These are phyloP conservation scores for Trachemys scripta DNA, from an alignment of 2,113 vertebrate genomes.

Conservation along the genomic window DNA sequence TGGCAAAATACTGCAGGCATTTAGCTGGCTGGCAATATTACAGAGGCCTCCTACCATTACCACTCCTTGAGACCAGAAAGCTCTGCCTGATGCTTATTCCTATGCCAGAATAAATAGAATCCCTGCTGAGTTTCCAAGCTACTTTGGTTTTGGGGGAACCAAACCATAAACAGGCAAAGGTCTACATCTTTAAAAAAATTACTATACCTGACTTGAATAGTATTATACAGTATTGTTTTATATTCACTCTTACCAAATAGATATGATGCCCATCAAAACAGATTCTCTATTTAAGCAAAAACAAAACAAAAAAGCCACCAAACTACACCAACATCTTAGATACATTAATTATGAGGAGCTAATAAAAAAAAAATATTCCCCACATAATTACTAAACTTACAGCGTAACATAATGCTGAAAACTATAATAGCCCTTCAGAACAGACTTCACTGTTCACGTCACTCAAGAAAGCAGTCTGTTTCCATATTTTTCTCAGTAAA, in stretches of 20 bases:
- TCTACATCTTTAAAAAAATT: conserved; percentile 9
- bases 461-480: not conserved
- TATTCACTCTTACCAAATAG: not conserved
- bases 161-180: conserved; percentile 61
- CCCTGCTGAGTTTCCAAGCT: conserved; percentile 57
- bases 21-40: conserved; percentile 73
- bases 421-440: not conserved
- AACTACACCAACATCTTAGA: not conserved
- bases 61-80: conserved; percentile 45
- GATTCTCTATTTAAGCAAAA: not conserved
- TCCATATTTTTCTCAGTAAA: not conserved
- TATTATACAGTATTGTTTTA: not conserved
- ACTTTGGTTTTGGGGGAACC: conserved; percentile 55
- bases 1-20: conserved; percentile 72
- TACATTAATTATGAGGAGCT: not conserved
- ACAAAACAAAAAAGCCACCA: not conserved
- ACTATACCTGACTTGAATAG: not conserved
- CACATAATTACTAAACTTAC: not conserved
- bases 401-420: not conserved
- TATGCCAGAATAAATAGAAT: conserved; percentile 74
- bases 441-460: not conserved
- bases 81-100: conserved; percentile 63
- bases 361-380: not conserved
- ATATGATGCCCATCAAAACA: not conserved
- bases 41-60: conserved; percentile 56